Evolutionary conservation across 2,888 invertebrate genomes (phyloP), one percentile per base, ranked within the genome.

Genomic region (Protodeltote pygarga): DNA sequence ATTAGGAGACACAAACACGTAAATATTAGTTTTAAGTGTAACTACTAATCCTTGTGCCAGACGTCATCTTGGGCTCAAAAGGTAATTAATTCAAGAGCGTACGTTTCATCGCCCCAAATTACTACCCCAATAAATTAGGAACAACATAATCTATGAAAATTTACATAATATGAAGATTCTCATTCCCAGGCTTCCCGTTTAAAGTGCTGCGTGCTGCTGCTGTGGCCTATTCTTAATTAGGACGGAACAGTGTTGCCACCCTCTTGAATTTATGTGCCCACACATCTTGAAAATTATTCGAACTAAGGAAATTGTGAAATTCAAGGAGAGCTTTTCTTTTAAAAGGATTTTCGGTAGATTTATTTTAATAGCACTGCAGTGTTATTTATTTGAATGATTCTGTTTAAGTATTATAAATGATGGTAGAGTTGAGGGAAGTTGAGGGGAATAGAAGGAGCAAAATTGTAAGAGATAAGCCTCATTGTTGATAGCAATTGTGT

Each of bases 141-240:
- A 68, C 63, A 74, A 69, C 65, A 62, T 75, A 61, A 77, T 70
- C 70, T 65, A 50, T 44, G 42, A 38, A 62, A n/a, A 78, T 78
- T 77, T 73, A 44, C 77, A 78, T 78, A 78, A 78, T 77, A 71
- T 70, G 62, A 60, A 63, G 62, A 73, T 78, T 77, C 52, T 52
- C 51, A 78, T 73, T 73, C 79, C 42, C 40, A 69, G 53, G 66
- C 62, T 67, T 71, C 62, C 58, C 65, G 69, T 49, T 71, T 47
- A 48, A 65, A 60, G 44, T 40, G 47, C 46, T 54, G 33, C 27
- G 44, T 40, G 47, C 46, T 54, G 33, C 27, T 45, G 63, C 60
- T 71, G 68, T 57, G 61, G 72, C 65, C 63, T 63, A 73, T 71
- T 76, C 72, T 73, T 77, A 80, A 80, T 80, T 77, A 77, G 70